These are phyloP conservation scores for Aproaerema taeniolella DNA, from an alignment of 2,888 invertebrate species.

Conservation along the genomic window DNA sequence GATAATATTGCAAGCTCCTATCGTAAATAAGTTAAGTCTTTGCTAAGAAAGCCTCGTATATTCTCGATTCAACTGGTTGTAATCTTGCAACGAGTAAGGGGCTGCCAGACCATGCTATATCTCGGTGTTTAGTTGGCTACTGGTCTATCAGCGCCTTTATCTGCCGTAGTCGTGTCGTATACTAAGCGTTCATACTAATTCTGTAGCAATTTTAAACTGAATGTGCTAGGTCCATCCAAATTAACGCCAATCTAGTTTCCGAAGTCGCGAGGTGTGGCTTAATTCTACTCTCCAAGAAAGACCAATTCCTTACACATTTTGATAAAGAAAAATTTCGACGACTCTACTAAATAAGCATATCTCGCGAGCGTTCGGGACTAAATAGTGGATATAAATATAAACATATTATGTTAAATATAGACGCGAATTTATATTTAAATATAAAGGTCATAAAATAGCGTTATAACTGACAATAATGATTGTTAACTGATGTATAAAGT, in stretches of 20 bases:
- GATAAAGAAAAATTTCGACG: no score
- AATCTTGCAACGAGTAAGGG: constrained; percentile 8
- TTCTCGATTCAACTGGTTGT: constrained; percentile 9
- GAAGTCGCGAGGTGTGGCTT: constrained; percentile 40
- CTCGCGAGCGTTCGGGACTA: constrained; percentile 41
- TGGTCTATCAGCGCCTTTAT: constrained; percentile 28
- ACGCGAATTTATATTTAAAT: constrained; percentile 76
- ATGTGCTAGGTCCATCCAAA: constrained; percentile 65
- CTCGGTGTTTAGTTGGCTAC: constrained; percentile 20
- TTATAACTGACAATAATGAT: constrained; percentile 78
- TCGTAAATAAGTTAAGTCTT: constrained; percentile 44
- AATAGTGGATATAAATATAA: constrained; percentile 50
- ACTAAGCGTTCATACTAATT: constrained; percentile 55
- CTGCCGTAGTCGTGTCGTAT: constrained; percentile 41
- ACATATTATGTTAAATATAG: constrained; percentile 72
- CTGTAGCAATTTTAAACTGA: constrained; percentile 57
- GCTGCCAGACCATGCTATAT: constrained; percentile 12
- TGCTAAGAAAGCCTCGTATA: constrained; percentile 28
- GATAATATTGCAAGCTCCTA: constrained; percentile 52
- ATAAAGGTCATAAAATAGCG: constrained; percentile 73
- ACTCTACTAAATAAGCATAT: no score
- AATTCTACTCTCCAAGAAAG: constrained; percentile 18
- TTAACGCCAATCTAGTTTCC: constrained; percentile 51
- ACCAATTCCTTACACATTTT: constrained; percentile 2
- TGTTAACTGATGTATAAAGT: constrained; percentile 76